A percentile compares a stretch with the other conserved stretches of the same genome.
Evolutionary conservation across 2,888 invertebrate species (phyloP).

Genomic region (Drosophila parthenogenetica): DNA sequence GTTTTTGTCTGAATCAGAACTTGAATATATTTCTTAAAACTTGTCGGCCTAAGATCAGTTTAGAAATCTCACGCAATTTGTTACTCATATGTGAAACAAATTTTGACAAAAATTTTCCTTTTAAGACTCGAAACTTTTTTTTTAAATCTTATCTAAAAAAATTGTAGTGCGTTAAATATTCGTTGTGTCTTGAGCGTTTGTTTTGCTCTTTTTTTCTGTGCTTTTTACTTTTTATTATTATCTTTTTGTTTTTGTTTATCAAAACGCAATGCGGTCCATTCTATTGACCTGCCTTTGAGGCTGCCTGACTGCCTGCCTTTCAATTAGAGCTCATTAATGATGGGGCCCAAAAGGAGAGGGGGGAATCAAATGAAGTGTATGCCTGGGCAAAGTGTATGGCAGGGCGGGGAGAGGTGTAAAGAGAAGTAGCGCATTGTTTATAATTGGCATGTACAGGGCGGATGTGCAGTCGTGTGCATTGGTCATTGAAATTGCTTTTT

Average conservation of each 20-base stretch:
- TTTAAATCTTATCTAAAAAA: too few relatives aligned
- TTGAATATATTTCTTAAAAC: too few relatives aligned
- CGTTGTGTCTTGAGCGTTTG: background rate
- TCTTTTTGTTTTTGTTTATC: constrained; percentile 49
- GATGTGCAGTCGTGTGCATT: constrained; percentile 72
- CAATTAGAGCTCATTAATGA: constrained; percentile 74
- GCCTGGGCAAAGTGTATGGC: background rate
- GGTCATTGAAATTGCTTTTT: constrained; percentile 73
- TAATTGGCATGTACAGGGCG: constrained; percentile 55
- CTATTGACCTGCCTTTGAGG: constrained; percentile 46
- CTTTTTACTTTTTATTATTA: background rate
- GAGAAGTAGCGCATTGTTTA: constrained; percentile 58
- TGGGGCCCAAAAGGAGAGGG: background rate
- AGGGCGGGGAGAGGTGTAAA: background rate
- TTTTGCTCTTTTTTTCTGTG: constrained; percentile 3
- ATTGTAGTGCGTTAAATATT: background rate
- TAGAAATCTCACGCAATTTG: too few relatives aligned
- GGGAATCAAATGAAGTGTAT: constrained; percentile 3
- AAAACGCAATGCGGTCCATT: constrained; percentile 53
- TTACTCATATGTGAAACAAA: too few relatives aligned
- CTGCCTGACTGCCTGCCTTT: constrained; percentile 47
- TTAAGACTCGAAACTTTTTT: too few relatives aligned
- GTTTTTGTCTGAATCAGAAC: too few relatives aligned
- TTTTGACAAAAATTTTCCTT: too few relatives aligned
- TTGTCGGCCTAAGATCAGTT: too few relatives aligned